Evolutionary conservation across 2,797 vertebrate genomes (phyloP), one percentile per base, ranked within the genome.

Genomic region (Notamacropus eugenii): DNA sequence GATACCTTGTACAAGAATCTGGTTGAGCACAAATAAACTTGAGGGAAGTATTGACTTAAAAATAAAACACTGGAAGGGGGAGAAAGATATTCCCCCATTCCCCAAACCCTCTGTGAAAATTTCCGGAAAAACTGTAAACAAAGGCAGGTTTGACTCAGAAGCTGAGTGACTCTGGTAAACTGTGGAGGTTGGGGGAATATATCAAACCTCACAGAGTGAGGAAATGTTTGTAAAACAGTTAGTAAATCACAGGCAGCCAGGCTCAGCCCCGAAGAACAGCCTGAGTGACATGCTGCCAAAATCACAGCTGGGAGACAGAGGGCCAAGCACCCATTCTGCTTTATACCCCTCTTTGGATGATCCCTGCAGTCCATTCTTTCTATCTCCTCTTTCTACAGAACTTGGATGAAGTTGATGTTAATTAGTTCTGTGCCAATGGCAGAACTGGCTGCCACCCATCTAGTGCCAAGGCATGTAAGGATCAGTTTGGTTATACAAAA

Each of bases 61-160:
- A 99, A 99, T 99, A 99, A 99, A 99, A 99, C 98, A 98, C 92
- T 99, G 98, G 98, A 98, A 98, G 98, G 98, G 97, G 98, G 98
- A 98, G 98, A 99, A 99, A 98, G 98, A 98, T 96, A 97, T 97
- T 92, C 98, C 98, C 97, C 10, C 91, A 93, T 96, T 92, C 98
- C 98, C 97, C 6, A 90, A 92, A 87, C 96, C 98, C 99, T 99
- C 99, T 98, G 99, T 98, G 98, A 99, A 99, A 98, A 98, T 99
- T 99, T 99, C 99, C 99, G 98, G 99, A 97, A 98, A 99, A 99
- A 98, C 98, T 98, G 99, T 99, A 99, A 99, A 99, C 99, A 99
- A 99, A 99, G 98, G 98, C 98, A 99, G 98, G 99, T 99, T 99
- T 99, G 99, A 99, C 99, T 99, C 90, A 29, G 98, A 93, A 97